Conservation (phyloP, 2,888 invertebrate species). For the Nyleta sp. region DNA sequence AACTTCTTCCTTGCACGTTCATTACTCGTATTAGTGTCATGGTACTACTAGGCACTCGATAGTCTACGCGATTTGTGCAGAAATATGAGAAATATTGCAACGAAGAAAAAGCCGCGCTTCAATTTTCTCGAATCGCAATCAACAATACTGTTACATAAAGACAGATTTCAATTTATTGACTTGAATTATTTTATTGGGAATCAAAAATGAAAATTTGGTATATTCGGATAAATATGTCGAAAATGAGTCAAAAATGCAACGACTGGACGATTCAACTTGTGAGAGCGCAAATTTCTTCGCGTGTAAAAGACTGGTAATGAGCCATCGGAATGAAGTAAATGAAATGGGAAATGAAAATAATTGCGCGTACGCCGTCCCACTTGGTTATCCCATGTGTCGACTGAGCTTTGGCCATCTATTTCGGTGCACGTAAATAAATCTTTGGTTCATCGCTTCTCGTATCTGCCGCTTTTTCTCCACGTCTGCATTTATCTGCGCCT, state of each 20-base stretch:
- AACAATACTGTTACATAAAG: too few species aligned
- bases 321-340: constrained; percentile 34
- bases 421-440: constrained; percentile 64
- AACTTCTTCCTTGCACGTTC: constrained; percentile 26
- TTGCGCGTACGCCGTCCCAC: constrained; percentile 68
- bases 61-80: neutral
- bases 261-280: too few species aligned
- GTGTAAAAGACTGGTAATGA: constrained; percentile 27
- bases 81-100: neutral
- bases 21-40: constrained; percentile 37
- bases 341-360: constrained; percentile 69
- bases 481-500: constrained; percentile 33
- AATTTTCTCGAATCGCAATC: neutral
- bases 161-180: too few species aligned
- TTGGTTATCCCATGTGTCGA: constrained; percentile 66
- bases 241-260: too few species aligned
- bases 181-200: too few species aligned
- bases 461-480: constrained; percentile 62
- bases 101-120: neutral
- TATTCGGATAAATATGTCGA: too few species aligned
- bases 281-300: too few species aligned
- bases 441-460: constrained; percentile 67
- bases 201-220: too few species aligned
- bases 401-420: constrained; percentile 64
- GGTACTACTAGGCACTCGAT: constrained; percentile 51